These are phyloP conservation scores for Bombyx huttoni DNA, from an alignment of 2,888 invertebrate species.

Conservation along the genomic window DNA sequence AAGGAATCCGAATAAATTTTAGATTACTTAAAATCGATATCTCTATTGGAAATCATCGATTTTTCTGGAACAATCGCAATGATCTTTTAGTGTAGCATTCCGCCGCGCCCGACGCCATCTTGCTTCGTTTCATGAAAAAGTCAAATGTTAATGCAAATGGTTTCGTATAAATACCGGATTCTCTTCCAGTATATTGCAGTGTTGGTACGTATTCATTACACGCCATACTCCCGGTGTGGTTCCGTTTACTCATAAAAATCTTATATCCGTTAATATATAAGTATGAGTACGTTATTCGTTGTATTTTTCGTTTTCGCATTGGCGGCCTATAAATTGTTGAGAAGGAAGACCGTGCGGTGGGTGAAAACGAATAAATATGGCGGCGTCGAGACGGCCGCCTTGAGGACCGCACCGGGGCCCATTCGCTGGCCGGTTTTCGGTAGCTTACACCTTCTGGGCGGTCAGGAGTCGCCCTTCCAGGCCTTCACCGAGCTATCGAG, in stretches of 20 bases:
- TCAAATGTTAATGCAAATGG: slow-evolving; percentile 5
- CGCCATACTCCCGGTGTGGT: background rate
- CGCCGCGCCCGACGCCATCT: no score
- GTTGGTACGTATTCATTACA: background rate
- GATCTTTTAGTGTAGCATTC: no score
- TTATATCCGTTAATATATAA: slow-evolving; percentile 24
- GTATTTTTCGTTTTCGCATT: slow-evolving; percentile 29
- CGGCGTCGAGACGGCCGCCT: slow-evolving; percentile 18
- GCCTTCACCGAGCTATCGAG: slow-evolving; percentile 79
- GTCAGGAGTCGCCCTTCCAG: slow-evolving; percentile 78
- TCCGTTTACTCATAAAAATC: slow-evolving; percentile 7
- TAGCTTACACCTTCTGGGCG: slow-evolving; percentile 77
- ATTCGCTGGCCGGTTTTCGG: slow-evolving; percentile 77
- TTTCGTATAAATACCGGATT: background rate
- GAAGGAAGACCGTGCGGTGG: slow-evolving; percentile 25
- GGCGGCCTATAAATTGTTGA: slow-evolving; percentile 40
- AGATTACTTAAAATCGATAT: no score
- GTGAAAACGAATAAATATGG: slow-evolving; percentile 30
- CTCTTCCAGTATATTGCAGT: background rate
- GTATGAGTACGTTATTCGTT: slow-evolving; percentile 53
- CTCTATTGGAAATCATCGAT: no score
- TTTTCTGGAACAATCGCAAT: no score
- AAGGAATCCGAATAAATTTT: no score
- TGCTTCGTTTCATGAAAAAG: background rate
- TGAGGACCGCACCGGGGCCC: slow-evolving; percentile 76